A percentile compares a stretch with the other conserved stretches of the same genome.
Evolutionary conservation across 2,888 invertebrate genomes (phyloP).

Genomic region (Arrhopalites spinosus): DNA sequence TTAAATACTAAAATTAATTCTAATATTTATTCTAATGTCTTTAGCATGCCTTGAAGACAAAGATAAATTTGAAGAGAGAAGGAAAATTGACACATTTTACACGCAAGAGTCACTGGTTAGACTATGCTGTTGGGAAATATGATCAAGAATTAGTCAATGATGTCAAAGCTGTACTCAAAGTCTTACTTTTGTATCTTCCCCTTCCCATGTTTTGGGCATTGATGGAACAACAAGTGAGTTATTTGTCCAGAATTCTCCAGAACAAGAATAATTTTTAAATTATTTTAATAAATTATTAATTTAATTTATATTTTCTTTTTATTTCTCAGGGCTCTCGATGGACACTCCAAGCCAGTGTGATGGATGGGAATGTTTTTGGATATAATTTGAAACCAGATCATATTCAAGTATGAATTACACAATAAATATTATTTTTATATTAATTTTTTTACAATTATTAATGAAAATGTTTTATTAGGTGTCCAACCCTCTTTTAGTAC

Average conservation of each 20-base stretch:
- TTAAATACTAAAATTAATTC: neutral
- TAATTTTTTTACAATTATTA: neutral
- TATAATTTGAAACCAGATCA: slow-evolving; percentile 62
- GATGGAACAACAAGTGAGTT: slow-evolving; percentile 66
- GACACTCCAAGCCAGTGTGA: slow-evolving; percentile 60
- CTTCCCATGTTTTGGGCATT: slow-evolving; percentile 83
- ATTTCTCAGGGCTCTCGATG: slow-evolving; percentile 59
- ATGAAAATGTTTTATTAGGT: slow-evolving; percentile 53
- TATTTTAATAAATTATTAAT: neutral
- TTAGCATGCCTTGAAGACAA: slow-evolving; percentile 35
- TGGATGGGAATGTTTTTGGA: slow-evolving; percentile 58
- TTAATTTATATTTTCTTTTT: slow-evolving; percentile 9
- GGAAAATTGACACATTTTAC: slow-evolving; percentile 52
- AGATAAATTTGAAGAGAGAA: slow-evolving; percentile 59
- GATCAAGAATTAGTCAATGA: slow-evolving; percentile 69
- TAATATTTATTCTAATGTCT: neutral
- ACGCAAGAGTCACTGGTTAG: slow-evolving; percentile 71
- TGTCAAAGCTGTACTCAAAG: slow-evolving; percentile 71
- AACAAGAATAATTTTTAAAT: neutral
- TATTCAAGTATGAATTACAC: slow-evolving; percentile 59
- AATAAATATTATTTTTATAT: neutral
- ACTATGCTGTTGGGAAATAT: slow-evolving; percentile 70
- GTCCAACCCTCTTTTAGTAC: slow-evolving; percentile 61
- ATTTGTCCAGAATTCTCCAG: slow-evolving; percentile 23
- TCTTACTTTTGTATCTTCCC: slow-evolving; percentile 74